Base-by-base conservation (phyloP, 2,797 vertebrate species). In the Margarornis squamiger region DNA sequence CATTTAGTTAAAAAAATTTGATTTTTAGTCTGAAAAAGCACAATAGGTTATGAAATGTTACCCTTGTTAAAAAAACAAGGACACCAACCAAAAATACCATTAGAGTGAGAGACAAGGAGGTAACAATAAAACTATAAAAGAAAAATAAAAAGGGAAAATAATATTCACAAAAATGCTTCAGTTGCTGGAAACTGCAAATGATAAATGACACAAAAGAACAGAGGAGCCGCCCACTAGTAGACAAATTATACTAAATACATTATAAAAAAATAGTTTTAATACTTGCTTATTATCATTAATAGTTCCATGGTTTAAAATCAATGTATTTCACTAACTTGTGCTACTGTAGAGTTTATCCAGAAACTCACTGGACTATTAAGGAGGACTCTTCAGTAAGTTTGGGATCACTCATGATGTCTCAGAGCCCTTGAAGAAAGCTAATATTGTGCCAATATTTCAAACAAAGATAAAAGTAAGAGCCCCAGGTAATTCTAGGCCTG, bases 401-500 rank as follows among this genome's bases (percentile, higher is more conserved):
- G 66, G 41, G 36, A 90, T 84, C 62, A 21, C 12, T 80, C 30
- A 22, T 0, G 0, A 24, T 30, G 16, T 76, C 58, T 93, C 62
- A 62, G 63, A 82, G 51, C 36, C 78, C 83, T 55, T 62, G 82
- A 93, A 95, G 46, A 73, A 88, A 95, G 70, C 62, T 90, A 92
- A 95, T 76, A 92, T 62, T 78, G 83, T 78, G 70, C 80, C 90
- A 94, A 84, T 95, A 86, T 94, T 92, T 90, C 66, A 88, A 93
- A 92, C 32, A 94, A 78, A 94, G 94, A 96, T 95, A 82, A 95
- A 96, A 95, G 94, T 48, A 65, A 90, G 59, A 95, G 51, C 80
- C 88, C 59, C 65, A 75, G 94, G 90, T 96, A 83, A 96, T 95
- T 63, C 93, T 72, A 88, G 85, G 38, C 70, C 76, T 90, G 92